Conservation (phyloP, 2,797 vertebrate genomes). For the Muscicapa comitata region DNA sequence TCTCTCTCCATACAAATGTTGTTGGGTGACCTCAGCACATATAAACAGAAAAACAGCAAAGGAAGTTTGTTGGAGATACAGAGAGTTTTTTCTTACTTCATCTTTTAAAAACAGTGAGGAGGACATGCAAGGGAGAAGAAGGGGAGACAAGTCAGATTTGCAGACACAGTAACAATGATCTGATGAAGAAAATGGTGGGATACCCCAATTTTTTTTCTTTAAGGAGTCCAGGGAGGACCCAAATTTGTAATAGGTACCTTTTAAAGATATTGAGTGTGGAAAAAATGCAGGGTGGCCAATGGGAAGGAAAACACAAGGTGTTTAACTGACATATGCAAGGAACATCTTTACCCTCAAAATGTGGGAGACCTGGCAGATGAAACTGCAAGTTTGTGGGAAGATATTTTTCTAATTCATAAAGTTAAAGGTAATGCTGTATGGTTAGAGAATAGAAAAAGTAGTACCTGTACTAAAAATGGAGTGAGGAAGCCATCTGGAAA, state of each 20-base stretch:
- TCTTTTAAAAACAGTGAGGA: background rate
- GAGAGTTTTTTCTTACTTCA: background rate
- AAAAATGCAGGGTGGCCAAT: background rate
- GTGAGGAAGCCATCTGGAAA: background rate
- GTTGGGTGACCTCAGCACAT: background rate
- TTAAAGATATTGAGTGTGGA: background rate
- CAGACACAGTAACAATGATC: background rate
- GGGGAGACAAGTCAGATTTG: background rate
- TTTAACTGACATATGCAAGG: background rate
- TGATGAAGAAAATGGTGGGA: background rate
- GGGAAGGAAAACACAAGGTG: background rate
- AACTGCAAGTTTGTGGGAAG: background rate
- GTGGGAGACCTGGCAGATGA: background rate
- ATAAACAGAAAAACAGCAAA: background rate
- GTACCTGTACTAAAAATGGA: background rate
- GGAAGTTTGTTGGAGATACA: background rate
- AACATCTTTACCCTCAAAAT: background rate
- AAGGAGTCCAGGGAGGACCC: background rate
- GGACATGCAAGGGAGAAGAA: background rate
- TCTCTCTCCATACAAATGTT: background rate
- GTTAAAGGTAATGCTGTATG: background rate
- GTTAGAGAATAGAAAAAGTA: background rate
- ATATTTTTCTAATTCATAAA: background rate
- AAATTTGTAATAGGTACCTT: background rate
- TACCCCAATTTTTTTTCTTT: background rate